Conservation (phyloP, 2,113 vertebrate genomes). For the Xenopus laevis region DNA sequence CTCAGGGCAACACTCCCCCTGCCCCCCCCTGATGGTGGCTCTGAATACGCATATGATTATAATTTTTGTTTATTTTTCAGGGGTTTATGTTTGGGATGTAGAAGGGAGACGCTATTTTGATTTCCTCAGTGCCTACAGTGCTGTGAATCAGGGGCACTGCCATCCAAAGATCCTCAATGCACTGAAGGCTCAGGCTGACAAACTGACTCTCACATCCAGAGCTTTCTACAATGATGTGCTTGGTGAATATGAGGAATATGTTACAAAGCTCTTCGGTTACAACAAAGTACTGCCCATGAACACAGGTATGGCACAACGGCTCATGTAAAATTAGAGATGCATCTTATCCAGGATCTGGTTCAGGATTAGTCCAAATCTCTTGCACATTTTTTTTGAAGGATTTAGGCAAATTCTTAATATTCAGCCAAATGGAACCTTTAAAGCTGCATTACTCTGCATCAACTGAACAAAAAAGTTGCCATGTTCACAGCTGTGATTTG, state of each 20-base stretch:
- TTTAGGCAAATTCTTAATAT: too few relatives aligned
- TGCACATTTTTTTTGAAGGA: too few relatives aligned
- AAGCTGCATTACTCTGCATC: too few relatives aligned
- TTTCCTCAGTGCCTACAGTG: slow-evolving; percentile 94
- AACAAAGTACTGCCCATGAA: slow-evolving; percentile 97
- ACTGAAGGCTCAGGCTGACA: slow-evolving; percentile 78
- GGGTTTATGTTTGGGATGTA: slow-evolving; percentile 90
- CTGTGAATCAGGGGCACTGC: slow-evolving; percentile 95
- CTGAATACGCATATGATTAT: too few relatives aligned
- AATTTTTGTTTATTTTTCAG: slow-evolving; percentile 43
- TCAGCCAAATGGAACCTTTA: too few relatives aligned
- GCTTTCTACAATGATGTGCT: slow-evolving; percentile 90
- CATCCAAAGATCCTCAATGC: slow-evolving; percentile 87
- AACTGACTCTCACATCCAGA: slow-evolving; percentile 84
- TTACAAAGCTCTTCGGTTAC: slow-evolving; percentile 86
- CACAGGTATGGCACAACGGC: slow-evolving; percentile 68
- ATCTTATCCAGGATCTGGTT: too few relatives aligned
- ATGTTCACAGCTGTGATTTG: too few relatives aligned
- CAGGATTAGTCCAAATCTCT: too few relatives aligned
- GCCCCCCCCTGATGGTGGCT: too few relatives aligned
- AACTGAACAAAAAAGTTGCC: too few relatives aligned
- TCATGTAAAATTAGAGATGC: not conserved
- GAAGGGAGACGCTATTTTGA: slow-evolving; percentile 87
- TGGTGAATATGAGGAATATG: slow-evolving; percentile 83
- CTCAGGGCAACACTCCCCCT: too few relatives aligned